Evolutionary conservation across 2,888 invertebrate genomes (phyloP).

Genomic region (Cenopis cana): DNA sequence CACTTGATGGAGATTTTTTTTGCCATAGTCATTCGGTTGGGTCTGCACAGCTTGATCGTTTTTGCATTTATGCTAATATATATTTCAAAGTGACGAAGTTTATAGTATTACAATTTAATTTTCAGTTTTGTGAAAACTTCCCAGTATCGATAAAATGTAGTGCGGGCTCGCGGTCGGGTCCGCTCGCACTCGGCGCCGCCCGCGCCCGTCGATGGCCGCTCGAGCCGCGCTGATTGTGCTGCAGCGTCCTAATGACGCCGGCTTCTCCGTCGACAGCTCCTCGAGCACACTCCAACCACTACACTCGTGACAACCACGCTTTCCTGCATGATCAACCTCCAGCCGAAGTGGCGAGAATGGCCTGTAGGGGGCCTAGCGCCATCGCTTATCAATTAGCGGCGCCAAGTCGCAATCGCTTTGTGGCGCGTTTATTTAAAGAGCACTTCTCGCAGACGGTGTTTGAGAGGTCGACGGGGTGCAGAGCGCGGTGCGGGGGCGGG

Average conservation of each 20-base stretch:
- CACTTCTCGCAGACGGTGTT: conserved; percentile 49
- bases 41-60: no score
- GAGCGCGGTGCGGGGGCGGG: not conserved
- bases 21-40: no score
- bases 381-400: conserved; percentile 29
- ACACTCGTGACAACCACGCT: not conserved
- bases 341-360: not conserved
- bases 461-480: conserved; percentile 45
- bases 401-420: conserved; percentile 46
- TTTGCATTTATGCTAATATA: no score
- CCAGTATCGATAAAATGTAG: no score
- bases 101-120: no score
- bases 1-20: no score
- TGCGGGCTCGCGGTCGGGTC: no score
- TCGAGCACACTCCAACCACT: not conserved
- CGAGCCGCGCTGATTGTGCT: conserved; percentile 16
- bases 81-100: no score
- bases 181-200: no score
- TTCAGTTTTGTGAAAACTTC: no score
- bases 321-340: not conserved
- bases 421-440: conserved; percentile 52
- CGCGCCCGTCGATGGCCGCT: not conserved
- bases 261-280: not conserved
- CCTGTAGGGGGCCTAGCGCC: not conserved
- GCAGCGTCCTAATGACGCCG: conserved; percentile 23